Base-by-base conservation (phyloP, 1,140 invertebrate genomes). In the Brachionus rotundiformis region DNA sequence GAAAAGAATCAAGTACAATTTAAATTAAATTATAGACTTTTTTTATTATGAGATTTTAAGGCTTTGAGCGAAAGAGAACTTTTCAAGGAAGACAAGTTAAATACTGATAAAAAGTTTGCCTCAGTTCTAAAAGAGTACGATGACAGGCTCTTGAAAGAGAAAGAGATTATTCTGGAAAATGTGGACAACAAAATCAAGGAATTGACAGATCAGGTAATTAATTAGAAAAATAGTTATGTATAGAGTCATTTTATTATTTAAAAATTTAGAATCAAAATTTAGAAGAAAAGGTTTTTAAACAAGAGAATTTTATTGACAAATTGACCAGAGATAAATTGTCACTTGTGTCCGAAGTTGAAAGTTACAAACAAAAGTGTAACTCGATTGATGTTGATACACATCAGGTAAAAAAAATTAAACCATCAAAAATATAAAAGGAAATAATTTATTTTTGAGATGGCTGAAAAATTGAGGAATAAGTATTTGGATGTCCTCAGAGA, bases 351-450 rank as follows among this genome's bases (percentile, higher is more conserved):
- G 76, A 79, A 63, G n/a, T 59, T 10, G 76, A 79, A 8, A 79
- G 76, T 39, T 79, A 79, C 13, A 79, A 59, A 31, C 31, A 54
- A 79, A 79, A 79, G n/a, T 79, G 44, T 63, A 79, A 79, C 19
- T 79, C 76, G 59, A 79, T 79, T 63, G 76, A 79, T 79, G 33
- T 79, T 8, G 59, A 79, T 63, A 63, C 76, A 39, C 76, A 79
- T 79, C 44, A 59, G 16, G 73, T 77, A 31, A 47, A 10, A 13
- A 16, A 3, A 19, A 77, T 7, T 47, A n/a, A 19, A 7, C 0
- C 13, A 36, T 73, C 13, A 36, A 36, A 3, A 0, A 1, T 36
- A 5, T 7, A 27, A 25, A 16, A 5, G 1, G 5, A 19, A 39
- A 39, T 73, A 5, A 36, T 61, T 27, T 3, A 19, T 23, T 68